Evolutionary conservation across 2,113 vertebrate genomes (phyloP), one percentile per base, ranked within the genome.

Genomic region (Glaucidium brasilianum): DNA sequence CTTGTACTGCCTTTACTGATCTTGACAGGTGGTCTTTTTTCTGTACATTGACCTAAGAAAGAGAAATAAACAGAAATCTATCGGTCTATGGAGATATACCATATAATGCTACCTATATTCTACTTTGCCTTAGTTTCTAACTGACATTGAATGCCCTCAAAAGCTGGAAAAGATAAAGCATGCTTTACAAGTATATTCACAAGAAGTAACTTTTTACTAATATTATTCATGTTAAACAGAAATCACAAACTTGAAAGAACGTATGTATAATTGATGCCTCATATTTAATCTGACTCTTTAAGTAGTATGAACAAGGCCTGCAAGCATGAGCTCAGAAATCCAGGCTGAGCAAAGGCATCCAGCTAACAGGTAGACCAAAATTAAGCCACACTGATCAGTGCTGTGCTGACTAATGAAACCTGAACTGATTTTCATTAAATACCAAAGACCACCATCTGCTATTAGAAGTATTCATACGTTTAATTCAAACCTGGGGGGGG

Each of bases 1-100:
- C 96, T 37, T 98, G 98, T 9, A 98, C 98, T 27, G 97, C 83
- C 89, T 98, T 98, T 55, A 97, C 91, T 52, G 98, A 98, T 69
- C 98, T 98, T 67, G 98, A 98, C 52, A 97, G 75, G 50, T 97
- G 90, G 58, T 97, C 89, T 49, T 87, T 91, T 92, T 98, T 98
- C 83, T 97, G 97, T 35, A 96, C 35, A 72, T 98, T 98, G 84
- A 96, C 96, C 99, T 99, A 55, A 88, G 22, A 93, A 92, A 64
- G 79, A 73, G 35, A 85, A 72, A 45, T 14, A 68, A 47, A 37
- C 23, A 86, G 25, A 75, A 74, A 71, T 41, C 41, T 63, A 22
- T 78, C 47, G 34, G 45, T 85, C 78, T 67, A 50, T 67, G 27
- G 26, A 90, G 27, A 73, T 5, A 43, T 4, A 11, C 10, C 10